These are phyloP conservation scores for Pecten maximus DNA, from an alignment of 2,888 invertebrate species.

Conservation along the genomic window DNA sequence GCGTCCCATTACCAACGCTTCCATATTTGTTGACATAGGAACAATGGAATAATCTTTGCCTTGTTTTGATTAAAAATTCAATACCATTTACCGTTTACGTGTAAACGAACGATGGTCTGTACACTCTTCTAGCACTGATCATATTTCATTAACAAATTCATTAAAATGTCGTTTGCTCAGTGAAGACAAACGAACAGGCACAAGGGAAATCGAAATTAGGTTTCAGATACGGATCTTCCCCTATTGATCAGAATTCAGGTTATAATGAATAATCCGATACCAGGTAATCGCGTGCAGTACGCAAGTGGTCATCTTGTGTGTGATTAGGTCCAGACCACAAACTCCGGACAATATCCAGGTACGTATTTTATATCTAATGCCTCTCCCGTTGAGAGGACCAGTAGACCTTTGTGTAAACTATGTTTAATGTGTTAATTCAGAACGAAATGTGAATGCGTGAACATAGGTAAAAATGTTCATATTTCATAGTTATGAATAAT, in stretches of 20 bases:
- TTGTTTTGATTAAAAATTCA: constrained; percentile 23
- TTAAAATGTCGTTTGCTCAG: neutral
- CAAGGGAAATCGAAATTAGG: neutral
- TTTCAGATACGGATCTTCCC: neutral
- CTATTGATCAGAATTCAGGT: neutral
- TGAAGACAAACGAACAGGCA: neutral
- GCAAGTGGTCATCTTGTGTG: neutral
- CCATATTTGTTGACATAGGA: neutral
- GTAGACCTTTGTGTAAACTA: too few relatives aligned
- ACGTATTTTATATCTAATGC: neutral
- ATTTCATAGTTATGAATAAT: too few relatives aligned
- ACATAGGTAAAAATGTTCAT: too few relatives aligned
- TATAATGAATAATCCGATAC: neutral
- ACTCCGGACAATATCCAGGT: neutral
- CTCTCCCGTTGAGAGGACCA: neutral
- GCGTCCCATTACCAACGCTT: neutral
- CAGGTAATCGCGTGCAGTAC: neutral
- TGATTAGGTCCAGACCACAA: neutral
- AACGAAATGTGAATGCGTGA: too few relatives aligned
- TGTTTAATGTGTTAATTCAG: too few relatives aligned
- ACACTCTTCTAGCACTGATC: neutral
- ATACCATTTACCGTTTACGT: neutral
- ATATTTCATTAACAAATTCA: neutral
- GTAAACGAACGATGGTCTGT: neutral
- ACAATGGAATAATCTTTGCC: neutral